Base-by-base conservation (phyloP, 2,888 invertebrate species). In the Caenorhabditis japonica region DNA sequence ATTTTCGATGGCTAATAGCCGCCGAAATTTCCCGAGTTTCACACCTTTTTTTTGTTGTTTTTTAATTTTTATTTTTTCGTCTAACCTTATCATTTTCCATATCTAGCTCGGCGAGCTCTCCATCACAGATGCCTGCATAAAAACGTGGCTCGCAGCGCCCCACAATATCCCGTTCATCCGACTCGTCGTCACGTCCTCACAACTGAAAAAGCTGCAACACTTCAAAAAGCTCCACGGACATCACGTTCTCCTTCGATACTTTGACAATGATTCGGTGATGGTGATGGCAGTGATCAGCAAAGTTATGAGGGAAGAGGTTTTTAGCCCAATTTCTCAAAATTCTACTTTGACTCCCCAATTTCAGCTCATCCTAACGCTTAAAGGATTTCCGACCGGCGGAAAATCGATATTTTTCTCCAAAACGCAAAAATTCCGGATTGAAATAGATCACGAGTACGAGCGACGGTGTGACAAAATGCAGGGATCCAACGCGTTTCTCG, bases 281-380 rank as follows among this genome's bases (percentile, higher is more conserved):
- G 34, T 69, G 8, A 19, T 60, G 36, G 69, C 53, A 4, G 38
- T 60, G 7, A 55, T 69, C 2, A 60, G 34, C 13, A 27, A 39
- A 19, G 69, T 69, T 4, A 27, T 60, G 47, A 60, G 25, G 10
- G 47, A 60, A 12, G 64, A 27, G 15, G 61, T 61, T 21, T 27
- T 23, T 34, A 19, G 1, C n/a, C 15, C n/a, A 17, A 27, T 5
- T 36, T 12, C 17, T 15, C 10, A 19, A 12, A 36, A 7, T 39
- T 17, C 8, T 51, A 36, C 10, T 47, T 27, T 12, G 13, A 8
- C 12, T 52, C 34, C 23, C 3, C 13, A 19, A 43, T 44, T 46
- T 23, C 56, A 56, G 44, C 46, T 69, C 27, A 27, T 69, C 17
- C 34, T 69, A 12, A 60, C 60, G 15, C 15, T 69, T 12, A 39